These are phyloP conservation scores for Eilema caniola DNA, from an alignment of 2,888 invertebrate genomes.

Conservation along the genomic window DNA sequence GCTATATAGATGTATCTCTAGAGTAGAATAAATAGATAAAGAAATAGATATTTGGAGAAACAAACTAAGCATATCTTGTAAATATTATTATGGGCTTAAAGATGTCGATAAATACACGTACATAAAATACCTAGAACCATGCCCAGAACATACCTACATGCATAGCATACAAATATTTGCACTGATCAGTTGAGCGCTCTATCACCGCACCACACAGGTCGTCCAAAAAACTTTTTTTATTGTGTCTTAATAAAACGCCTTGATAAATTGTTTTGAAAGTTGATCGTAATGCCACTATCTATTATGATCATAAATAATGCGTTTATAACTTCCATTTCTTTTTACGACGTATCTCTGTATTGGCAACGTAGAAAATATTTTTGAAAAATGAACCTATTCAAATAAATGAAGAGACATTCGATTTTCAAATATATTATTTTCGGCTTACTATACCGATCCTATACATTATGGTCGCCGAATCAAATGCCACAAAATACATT, in stretches of 20 bases:
- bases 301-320: background rate
- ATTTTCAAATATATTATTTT: conserved; percentile 12
- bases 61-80: too few relatives aligned
- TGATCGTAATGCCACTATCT: background rate
- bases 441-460: conserved; percentile 16
- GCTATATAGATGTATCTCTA: too few relatives aligned
- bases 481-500: conserved; percentile 38
- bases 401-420: conserved; percentile 3
- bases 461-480: conserved; percentile 7
- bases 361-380: background rate
- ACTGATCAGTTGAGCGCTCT: background rate
- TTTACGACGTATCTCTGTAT: background rate
- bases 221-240: background rate
- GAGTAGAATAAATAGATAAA: too few relatives aligned
- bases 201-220: background rate
- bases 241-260: background rate
- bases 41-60: too few relatives aligned
- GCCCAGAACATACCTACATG: too few relatives aligned
- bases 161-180: background rate
- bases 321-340: background rate
- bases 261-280: background rate
- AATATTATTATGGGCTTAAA: too few relatives aligned
- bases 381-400: conserved; percentile 8
- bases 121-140: too few relatives aligned
- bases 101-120: too few relatives aligned